Base-by-base conservation (phyloP, 2,888 invertebrate species). In the Plutella xylostella region DNA sequence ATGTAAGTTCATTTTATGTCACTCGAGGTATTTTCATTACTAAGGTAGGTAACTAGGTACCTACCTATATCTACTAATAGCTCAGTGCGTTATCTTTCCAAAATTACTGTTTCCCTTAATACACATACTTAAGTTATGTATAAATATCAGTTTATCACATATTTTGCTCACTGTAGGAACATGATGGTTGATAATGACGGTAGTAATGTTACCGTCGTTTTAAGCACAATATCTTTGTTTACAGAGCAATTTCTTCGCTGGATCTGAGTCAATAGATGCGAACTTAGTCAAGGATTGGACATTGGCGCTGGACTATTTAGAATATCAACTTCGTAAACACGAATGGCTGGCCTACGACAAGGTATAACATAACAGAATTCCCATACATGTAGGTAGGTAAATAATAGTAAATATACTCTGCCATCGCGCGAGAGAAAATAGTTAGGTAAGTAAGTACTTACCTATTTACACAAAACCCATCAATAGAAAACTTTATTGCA, bases 1-100 rank as follows among this genome's bases (percentile, higher is more conserved):
- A 82, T 55, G 88, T 88, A 71, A 73, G 86, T 65, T 15, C n/a
- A 35, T 37, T n/a, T n/a, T n/a, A n/a, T n/a, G n/a, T n/a, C n/a
- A n/a, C n/a, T n/a, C n/a, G n/a, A n/a, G n/a, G n/a, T n/a, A n/a
- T n/a, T n/a, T n/a, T n/a, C n/a, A n/a, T n/a, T n/a, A n/a, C n/a
- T n/a, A n/a, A n/a, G n/a, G n/a, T n/a, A n/a, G n/a, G n/a, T n/a
- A n/a, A n/a, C n/a, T n/a, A n/a, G n/a, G n/a, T n/a, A n/a, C n/a
- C n/a, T n/a, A n/a, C n/a, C n/a, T n/a, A n/a, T n/a, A n/a, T n/a
- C n/a, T n/a, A n/a, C n/a, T n/a, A n/a, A n/a, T n/a, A n/a, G n/a
- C n/a, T n/a, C n/a, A n/a, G n/a, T n/a, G n/a, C n/a, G n/a, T n/a
- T n/a, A n/a, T n/a, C n/a, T n/a, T n/a, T n/a, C n/a, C n/a, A n/a